phyloP scores from a whole-genome alignment of 2,113 vertebrate species.

The Leptodactylus fuscus region DNA sequence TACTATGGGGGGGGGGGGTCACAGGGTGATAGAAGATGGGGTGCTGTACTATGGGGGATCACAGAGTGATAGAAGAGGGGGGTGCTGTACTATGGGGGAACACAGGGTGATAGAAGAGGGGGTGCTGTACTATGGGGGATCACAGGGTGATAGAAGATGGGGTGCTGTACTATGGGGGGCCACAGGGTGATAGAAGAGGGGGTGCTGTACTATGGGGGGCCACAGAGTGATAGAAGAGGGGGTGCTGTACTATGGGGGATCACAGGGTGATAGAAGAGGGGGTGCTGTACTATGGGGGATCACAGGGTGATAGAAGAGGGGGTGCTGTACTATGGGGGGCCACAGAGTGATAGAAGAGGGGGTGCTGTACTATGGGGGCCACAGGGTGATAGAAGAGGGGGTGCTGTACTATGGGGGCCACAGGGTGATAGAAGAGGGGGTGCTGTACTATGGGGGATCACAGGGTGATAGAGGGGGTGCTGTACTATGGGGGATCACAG shows the following conservation, averaged over 20 bases:
- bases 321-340: background rate
- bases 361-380: background rate
- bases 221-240: background rate
- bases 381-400: background rate
- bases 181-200: background rate
- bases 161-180: background rate
- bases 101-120: no score
- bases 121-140: no score
- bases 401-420: no score
- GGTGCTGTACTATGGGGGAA: background rate
- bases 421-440: no score
- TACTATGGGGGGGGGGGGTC: no score
- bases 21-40: no score
- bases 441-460: no score
- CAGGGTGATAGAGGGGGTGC: no score
- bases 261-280: background rate
- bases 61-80: background rate
- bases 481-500: no score
- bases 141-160: background rate
- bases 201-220: background rate
- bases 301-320: background rate
- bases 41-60: no score
- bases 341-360: background rate
- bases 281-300: background rate
- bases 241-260: background rate